Evolutionary conservation across 2,888 invertebrate genomes (phyloP), one percentile per base, ranked within the genome.

Genomic region (Encarsia formosa): DNA sequence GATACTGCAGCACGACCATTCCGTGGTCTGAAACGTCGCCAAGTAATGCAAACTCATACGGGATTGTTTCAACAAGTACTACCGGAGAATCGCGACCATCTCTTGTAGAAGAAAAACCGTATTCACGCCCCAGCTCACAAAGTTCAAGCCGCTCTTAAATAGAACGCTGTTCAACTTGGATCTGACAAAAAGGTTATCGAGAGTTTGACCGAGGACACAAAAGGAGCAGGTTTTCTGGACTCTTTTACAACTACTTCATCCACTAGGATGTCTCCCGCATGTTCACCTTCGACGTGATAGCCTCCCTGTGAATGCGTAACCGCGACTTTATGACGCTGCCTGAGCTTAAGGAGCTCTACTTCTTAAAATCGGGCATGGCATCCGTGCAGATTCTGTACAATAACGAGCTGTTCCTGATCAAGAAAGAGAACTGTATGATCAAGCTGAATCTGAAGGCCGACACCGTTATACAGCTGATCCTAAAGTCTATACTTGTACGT

Each of bases 401-500:
- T 72, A 87, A 99, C 57, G 93, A 95, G 77, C 85, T 88, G 75
- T 99, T 98, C 78, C 80, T 99, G 65, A 85, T 88, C 61, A 97
- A 97, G 75, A 97, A 98, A 68, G 98, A 99, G 75, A 87, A 89
- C 66, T 81, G 93, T 64, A 96, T 98, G 93, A 90, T 95, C 61
- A 88, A 91, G 69, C 93, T 94, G 69, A 96, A 98, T 78, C 88
- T 90, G 69, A 95, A 97, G 95, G 95, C 97, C 16, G 95, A 95
- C 67, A 92, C 97, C 4, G 92, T 99, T 40, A 97, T 99, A 68
- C 98, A 99, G 74, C 77, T 95, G 61, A 98, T 99, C 77, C 80
- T 99, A 65, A 93, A 92, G 69, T 57, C 79, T 98, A 52, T 91
- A 92, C 62, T 87, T 94, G 24, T 97, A 95, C 74, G 80, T 97